Evolutionary conservation across 1,140 invertebrate genomes (phyloP).

Genomic region (Dreissena polymorpha): DNA sequence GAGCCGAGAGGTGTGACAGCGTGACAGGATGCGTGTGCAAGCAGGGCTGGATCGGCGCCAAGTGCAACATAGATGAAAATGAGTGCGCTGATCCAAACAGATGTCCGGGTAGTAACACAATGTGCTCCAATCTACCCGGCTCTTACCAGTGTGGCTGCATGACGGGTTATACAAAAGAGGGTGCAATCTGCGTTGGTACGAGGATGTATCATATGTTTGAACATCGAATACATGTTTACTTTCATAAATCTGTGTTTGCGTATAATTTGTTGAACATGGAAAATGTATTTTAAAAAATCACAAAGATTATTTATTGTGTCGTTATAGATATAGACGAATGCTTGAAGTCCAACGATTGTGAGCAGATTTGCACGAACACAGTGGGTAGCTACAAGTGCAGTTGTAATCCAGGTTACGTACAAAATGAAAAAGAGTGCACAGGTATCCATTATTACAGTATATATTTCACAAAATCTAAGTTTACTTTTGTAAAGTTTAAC

Average conservation of each 20-base stretch:
- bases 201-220: background rate
- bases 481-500: too few species aligned
- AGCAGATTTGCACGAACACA: conserved; percentile 46
- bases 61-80: conserved; percentile 30
- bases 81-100: background rate
- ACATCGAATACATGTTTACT: background rate
- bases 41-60: conserved; percentile 27
- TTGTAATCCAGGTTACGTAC: conserved; percentile 30
- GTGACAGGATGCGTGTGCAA: conserved; percentile 46
- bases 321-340: conserved; percentile 48
- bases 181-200: conserved; percentile 5
- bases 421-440: conserved; percentile 20
- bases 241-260: background rate
- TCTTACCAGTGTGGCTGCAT: conserved; percentile 14
- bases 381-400: conserved; percentile 39
- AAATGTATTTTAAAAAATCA: background rate
- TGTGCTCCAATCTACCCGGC: conserved; percentile 5
- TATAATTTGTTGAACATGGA: background rate
- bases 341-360: conserved; percentile 11
- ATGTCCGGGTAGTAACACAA: conserved; percentile 13
- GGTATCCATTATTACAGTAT: conserved; percentile 27
- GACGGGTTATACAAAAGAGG: background rate
- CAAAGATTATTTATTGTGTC: background rate
- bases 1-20: conserved; percentile 31
- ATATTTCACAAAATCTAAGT: too few species aligned